Conservation (phyloP, 2,797 vertebrate genomes). For the Acipenser oxyrinchus region DNA sequence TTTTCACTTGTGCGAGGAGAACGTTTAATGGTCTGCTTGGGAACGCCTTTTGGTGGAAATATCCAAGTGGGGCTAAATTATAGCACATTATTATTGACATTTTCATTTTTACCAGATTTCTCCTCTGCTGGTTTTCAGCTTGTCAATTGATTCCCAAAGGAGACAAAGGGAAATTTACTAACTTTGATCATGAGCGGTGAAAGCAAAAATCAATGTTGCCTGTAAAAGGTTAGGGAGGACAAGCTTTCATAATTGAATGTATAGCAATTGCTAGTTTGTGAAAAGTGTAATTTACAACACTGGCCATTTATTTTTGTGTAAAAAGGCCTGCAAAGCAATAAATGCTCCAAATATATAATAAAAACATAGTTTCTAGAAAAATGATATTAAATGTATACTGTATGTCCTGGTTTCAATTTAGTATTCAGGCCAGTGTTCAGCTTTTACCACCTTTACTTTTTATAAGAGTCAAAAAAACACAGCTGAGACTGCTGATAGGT, state of each 20-base stretch:
- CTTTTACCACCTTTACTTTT: too few species aligned
- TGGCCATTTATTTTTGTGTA: constrained; percentile 7
- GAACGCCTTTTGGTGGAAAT: constrained; percentile 28
- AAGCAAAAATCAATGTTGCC: constrained; percentile 9
- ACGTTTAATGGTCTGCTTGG: constrained; percentile 25
- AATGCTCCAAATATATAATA: background rate
- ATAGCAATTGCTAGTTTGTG: constrained; percentile 1
- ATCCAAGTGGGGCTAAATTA: constrained; percentile 25
- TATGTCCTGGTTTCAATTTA: too few species aligned
- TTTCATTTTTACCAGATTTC: constrained; percentile 23
- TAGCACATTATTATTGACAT: constrained; percentile 8
- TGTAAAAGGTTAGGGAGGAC: constrained; percentile 9
- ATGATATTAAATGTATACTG: too few species aligned
- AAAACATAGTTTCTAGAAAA: too few species aligned
- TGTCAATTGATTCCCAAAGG: constrained; percentile 14
- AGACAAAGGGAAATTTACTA: constrained; percentile 11
- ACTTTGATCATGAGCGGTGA: constrained; percentile 16
- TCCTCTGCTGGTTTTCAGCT: constrained; percentile 5
- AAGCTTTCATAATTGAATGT: constrained; percentile 19
- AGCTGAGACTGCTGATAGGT: too few species aligned
- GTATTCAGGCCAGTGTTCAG: too few species aligned
- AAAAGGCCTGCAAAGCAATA: background rate
- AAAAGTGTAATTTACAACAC: constrained; percentile 3
- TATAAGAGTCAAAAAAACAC: too few species aligned
- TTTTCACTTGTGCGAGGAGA: constrained; percentile 23